Percentiles rank a stretch among this genome's conserved stretches.
Evolutionary conservation across 2,113 vertebrate species (phyloP).

Genomic region (Ageneiosus marmoratus): DNA sequence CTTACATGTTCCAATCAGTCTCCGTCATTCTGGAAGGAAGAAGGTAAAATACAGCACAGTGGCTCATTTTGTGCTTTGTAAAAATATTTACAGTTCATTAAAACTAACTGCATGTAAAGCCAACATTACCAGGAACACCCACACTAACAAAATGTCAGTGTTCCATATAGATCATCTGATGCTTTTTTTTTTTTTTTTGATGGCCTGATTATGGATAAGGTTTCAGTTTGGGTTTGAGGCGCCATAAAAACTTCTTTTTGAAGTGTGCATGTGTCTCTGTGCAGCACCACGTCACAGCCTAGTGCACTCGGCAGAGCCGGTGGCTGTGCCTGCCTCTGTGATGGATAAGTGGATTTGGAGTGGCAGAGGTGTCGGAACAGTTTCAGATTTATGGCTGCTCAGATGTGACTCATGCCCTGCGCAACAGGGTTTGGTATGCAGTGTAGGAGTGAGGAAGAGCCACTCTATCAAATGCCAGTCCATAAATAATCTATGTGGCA

Average conservation of each 20-base stretch:
- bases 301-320: constrained; percentile 33
- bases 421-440: constrained; percentile 64
- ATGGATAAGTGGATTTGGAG: constrained; percentile 70
- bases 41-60: neutral
- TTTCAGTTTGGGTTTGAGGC: constrained; percentile 35
- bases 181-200: neutral
- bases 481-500: constrained; percentile 74
- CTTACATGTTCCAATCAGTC: neutral
- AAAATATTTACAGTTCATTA: constrained; percentile 28
- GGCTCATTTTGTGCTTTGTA: constrained; percentile 13
- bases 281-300: neutral
- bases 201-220: constrained; percentile 33
- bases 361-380: constrained; percentile 63
- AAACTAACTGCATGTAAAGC: constrained; percentile 2
- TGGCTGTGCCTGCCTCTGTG: constrained; percentile 55
- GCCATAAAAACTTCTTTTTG: constrained; percentile 12
- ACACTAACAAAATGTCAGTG: constrained; percentile 7
- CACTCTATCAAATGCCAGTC: constrained; percentile 70
- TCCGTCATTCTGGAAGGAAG: neutral
- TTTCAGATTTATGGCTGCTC: constrained; percentile 65
- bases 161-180: constrained; percentile 13
- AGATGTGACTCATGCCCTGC: constrained; percentile 69
- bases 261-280: neutral
- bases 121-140: constrained; percentile 16
- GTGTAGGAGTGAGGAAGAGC: constrained; percentile 67